Evolutionary conservation across 1,140 invertebrate genomes (phyloP).

Genomic region (Scaptomyza hsui): DNA sequence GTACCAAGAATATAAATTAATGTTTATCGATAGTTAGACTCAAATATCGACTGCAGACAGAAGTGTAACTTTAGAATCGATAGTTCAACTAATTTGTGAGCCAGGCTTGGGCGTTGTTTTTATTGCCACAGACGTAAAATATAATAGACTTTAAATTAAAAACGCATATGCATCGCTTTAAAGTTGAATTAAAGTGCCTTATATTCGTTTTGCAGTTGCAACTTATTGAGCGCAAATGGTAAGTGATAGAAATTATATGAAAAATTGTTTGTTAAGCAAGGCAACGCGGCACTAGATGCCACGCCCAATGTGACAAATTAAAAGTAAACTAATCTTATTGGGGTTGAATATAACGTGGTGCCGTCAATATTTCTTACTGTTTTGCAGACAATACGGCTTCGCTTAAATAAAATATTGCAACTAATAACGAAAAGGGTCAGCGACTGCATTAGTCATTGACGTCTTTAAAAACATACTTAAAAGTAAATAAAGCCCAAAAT

Average conservation of each 20-base stretch:
- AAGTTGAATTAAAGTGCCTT: constrained; percentile 38
- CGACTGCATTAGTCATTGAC: constrained; percentile 40
- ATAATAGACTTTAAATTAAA: not conserved
- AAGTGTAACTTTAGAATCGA: constrained; percentile 18
- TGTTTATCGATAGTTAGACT: constrained; percentile 11
- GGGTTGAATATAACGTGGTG: constrained; percentile 36
- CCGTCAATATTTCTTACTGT: constrained; percentile 35
- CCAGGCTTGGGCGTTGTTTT: constrained; percentile 80
- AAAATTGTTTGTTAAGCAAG: constrained; percentile 3
- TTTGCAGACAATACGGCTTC: constrained; percentile 51
- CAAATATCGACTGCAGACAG: constrained; percentile 16
- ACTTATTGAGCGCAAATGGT: constrained; percentile 55
- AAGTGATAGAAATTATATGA: constrained; percentile 19
- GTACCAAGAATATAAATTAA: not conserved
- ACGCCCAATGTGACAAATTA: constrained; percentile 66
- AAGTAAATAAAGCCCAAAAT: constrained; percentile 18
- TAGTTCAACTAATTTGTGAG: constrained; percentile 38
- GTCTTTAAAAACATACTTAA: constrained; percentile 38
- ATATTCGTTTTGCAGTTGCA: constrained; percentile 13
- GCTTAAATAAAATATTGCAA: constrained; percentile 30
- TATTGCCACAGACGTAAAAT: constrained; percentile 21
- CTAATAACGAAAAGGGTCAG: constrained; percentile 26
- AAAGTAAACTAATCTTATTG: constrained; percentile 15
- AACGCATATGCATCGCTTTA: not conserved
- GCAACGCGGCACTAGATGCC: constrained; percentile 40